These are phyloP conservation scores for Typhlomys cinereus DNA, from an alignment of 2,113 vertebrate genomes.

Conservation along the genomic window DNA sequence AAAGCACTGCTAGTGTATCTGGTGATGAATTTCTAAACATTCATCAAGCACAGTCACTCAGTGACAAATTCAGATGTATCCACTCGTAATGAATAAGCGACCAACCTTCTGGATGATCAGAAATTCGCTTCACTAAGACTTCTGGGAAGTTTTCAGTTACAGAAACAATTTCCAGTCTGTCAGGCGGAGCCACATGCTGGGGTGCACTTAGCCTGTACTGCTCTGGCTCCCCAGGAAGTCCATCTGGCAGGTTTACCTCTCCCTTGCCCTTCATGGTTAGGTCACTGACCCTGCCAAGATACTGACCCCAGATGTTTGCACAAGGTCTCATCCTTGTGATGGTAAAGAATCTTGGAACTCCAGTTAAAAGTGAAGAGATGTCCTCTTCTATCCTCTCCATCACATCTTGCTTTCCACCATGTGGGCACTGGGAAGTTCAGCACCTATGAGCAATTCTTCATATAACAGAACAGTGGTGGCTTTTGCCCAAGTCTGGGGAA, in stretches of 20 bases:
- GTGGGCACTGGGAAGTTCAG: neutral
- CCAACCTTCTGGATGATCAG: neutral
- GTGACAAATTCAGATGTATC: neutral
- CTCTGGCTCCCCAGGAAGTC: neutral
- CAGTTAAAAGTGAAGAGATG: neutral
- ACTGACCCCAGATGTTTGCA: neutral
- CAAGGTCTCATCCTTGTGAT: neutral
- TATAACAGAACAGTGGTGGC: neutral
- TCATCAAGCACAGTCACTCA: neutral
- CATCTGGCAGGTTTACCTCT: neutral
- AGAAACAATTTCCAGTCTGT: neutral
- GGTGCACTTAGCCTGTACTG: accelerated
- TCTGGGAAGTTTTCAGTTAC: neutral
- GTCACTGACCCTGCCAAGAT: neutral
- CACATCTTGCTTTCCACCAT: too few relatives aligned
- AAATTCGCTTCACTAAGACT: neutral
- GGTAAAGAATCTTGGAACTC: neutral
- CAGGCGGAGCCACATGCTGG: neutral
- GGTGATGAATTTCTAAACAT: neutral
- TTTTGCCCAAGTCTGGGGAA: neutral
- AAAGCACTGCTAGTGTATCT: neutral
- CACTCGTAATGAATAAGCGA: neutral
- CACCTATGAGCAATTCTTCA: neutral
- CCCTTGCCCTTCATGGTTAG: neutral
- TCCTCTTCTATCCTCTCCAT: neutral